Conservation (phyloP, 2,888 invertebrate genomes). For the Aphrophora alni region DNA sequence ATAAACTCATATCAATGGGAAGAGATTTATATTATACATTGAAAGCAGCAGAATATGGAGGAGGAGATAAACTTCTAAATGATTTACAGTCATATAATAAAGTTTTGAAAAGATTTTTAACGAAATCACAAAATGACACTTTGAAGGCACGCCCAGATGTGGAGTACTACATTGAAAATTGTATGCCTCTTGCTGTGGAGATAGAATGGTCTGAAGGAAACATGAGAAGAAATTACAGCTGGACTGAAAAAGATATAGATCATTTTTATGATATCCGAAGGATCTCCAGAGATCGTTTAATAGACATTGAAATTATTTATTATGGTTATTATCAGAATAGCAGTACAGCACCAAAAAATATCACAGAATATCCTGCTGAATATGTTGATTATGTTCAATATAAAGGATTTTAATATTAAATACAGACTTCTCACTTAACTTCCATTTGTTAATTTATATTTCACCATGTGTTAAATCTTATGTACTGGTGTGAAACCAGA, state of each 20-base stretch:
- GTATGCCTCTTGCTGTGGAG: constrained; percentile 1
- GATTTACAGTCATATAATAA: background rate
- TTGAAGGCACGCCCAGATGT: background rate
- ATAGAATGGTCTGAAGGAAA: background rate
- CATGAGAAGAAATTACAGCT: background rate
- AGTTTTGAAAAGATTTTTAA: background rate
- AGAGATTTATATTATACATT: background rate
- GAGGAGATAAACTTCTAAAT: background rate
- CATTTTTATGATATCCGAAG: background rate
- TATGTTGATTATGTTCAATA: background rate
- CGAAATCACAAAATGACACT: background rate
- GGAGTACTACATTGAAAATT: background rate
- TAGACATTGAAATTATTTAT: constrained; percentile 2
- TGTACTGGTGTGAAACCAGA: no score
- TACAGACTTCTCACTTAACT: no score
- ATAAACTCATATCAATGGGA: background rate
- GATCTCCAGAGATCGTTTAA: background rate
- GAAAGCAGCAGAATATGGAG: background rate
- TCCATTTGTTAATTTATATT: no score
- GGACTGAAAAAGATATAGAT: background rate
- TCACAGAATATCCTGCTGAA: background rate
- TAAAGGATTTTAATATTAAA: no score
- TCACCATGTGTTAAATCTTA: no score
- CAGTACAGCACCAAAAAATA: background rate
- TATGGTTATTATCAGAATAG: background rate